Base-by-base conservation (phyloP, 2,888 invertebrate species). In the Aphidius colemani region DNA sequence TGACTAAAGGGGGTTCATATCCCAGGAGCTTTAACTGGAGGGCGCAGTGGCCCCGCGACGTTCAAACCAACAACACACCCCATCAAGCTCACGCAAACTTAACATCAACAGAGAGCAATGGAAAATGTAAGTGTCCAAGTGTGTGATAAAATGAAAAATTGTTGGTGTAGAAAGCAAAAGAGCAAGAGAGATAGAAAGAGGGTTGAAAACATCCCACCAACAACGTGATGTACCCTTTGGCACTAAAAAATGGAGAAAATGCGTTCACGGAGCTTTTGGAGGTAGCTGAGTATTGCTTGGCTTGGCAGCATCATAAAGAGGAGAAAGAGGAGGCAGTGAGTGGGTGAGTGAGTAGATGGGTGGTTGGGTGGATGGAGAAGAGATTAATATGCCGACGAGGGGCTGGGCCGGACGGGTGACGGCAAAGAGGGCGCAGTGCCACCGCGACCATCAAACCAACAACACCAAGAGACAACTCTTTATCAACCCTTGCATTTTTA, bases 341-440 rank as follows among this genome's bases (percentile, higher is more conserved):
- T 7, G 61, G 46, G 53, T 50, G 48, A 61, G 55, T 55, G 65
- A 61, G 9, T 53, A 49, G 55, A 45, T 63, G n/a, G 40, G 50
- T 44, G 53, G 18, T 39, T 50, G 43, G 18, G 44, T 84, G 30
- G 30, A 30, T 30, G 30, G 30, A 30, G 30, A 30, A 30, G 30
- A 30, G 30, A 30, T 30, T 30, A 30, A 30, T 87, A 86, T 86
- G 86, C 58, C 65, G 67, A 55, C 62, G 61, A 68, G 72, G 75
- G 80, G 81, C 70, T 75, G 76, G 69, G 69, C 85, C 84, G 85
- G 85, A 85, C 81, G 84, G 87, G 87, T 82, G 82, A 80, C 82
- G 84, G 83, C 83, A 85, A 85, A 81, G 81, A 82, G 82, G 82
- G 82, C 81, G 82, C 82, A 82, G 82, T 81, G 79, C 84, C 84